Evolutionary conservation across 2,113 vertebrate species (phyloP).

Genomic region (Trogon melanurus): DNA sequence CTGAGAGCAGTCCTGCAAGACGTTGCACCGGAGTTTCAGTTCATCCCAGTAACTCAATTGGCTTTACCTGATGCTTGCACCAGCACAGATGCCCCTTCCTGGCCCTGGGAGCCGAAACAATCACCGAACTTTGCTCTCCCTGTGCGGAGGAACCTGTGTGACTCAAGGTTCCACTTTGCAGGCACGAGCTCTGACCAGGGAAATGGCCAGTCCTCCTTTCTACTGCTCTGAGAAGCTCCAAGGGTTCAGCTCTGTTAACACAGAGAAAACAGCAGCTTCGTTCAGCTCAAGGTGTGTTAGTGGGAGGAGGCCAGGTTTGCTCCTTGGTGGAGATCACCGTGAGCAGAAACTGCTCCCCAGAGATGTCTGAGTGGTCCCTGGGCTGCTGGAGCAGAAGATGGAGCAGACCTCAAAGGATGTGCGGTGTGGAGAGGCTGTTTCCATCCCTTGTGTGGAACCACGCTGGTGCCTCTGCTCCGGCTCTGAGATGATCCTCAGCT

Average conservation of each 20-base stretch:
- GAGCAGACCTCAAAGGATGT: background rate
- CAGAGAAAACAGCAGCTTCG: background rate
- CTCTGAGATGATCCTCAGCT: background rate
- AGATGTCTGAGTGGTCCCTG: background rate
- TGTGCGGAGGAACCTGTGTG: background rate
- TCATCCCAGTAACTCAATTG: background rate
- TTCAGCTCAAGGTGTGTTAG: background rate
- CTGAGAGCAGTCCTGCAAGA: background rate
- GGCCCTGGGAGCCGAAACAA: background rate
- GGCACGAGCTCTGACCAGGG: background rate
- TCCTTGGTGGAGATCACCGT: background rate
- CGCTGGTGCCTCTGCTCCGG: background rate
- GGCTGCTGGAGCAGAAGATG: background rate
- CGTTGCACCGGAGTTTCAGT: background rate
- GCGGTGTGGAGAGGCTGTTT: background rate
- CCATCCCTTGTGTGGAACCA: fast-evolving
- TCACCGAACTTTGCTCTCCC: background rate
- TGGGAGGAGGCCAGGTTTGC: background rate
- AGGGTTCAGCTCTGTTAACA: background rate
- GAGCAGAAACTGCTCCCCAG: background rate
- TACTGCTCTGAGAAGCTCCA: background rate
- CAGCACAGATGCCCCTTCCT: background rate
- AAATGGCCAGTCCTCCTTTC: background rate
- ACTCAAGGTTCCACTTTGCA: background rate
- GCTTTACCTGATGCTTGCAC: background rate